Base-by-base conservation (phyloP, 2,888 invertebrate species). In the Panopea generosa region DNA sequence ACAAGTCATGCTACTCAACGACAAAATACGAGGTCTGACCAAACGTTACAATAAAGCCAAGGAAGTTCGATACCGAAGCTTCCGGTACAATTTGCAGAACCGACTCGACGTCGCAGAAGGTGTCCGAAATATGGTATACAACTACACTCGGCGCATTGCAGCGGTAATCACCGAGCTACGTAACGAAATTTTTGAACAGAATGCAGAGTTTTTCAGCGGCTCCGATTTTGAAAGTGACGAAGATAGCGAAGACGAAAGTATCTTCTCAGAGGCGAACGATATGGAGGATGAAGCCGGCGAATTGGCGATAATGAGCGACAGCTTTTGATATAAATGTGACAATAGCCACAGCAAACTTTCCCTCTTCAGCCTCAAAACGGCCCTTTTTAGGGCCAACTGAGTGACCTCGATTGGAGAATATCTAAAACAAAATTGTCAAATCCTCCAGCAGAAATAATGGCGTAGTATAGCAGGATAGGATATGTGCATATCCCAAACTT, bases 1-100 rank as follows among this genome's bases (percentile, higher is more conserved):
- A 27, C 73, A 70, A 16, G 70, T 78, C 26, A 62, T 78, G 16
- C 59, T 78, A n/a, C 73, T 78, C 33, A 45, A 73, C 45, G 33
- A 22, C 7, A n/a, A 45, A 20, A 55, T 73, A 2, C 47, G 2
- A n/a, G 26, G n/a, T 11, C 47, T 73, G 1, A 40, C 63, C 26
- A 38, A 49, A 27, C 73, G 73, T 3, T 50, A 55, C 29, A 53
- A 67, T 20, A 16, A 20, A 11, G 62, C 67, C 6, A 20, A 55
- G 1, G 24, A n/a, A 20, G 57, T 52, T 26, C 20, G 49, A 11
- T 53, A 55, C n/a, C 33, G n/a, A 16, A 57, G 56, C 43, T 38
- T 59, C 2, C n/a, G 57, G 29, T 52, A 43, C 27, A 73, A 57
- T 22, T 33, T 62, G 1, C 56, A 62, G 2, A 16, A 56, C 18